These are phyloP conservation scores for Rhineura floridana DNA, from an alignment of 2,113 vertebrate species.

Conservation along the genomic window DNA sequence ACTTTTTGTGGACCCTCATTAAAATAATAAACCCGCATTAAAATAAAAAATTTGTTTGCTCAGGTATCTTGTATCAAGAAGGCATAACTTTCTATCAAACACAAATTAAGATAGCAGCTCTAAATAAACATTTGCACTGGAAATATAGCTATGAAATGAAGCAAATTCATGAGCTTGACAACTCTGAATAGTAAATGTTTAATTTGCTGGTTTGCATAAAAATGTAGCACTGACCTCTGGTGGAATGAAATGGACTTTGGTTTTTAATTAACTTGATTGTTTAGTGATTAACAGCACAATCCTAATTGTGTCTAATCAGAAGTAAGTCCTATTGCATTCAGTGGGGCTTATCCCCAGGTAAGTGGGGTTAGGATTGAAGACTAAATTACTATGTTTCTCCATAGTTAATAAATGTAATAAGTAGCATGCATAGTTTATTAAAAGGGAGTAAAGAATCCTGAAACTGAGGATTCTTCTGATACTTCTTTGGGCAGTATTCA, in stretches of 20 bases:
- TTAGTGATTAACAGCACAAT: too few species aligned
- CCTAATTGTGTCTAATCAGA: too few species aligned
- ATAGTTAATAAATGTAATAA: not conserved
- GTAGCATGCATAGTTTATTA: not conserved
- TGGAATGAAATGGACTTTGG: not conserved
- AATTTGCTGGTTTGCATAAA: not conserved
- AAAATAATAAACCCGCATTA: not conserved
- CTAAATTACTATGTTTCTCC: not conserved
- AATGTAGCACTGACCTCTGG: slow-evolving; percentile 19
- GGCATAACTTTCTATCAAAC: not conserved
- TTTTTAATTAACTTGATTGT: not conserved
- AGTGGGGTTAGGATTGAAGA: too few species aligned
- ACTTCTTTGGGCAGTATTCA: too few species aligned
- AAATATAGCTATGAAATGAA: not conserved
- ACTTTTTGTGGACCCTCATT: not conserved
- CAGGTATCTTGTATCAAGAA: not conserved
- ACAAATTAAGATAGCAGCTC: not conserved
- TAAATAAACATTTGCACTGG: not conserved
- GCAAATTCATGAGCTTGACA: not conserved
- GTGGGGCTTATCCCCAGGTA: too few species aligned
- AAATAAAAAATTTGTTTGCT: too few species aligned
- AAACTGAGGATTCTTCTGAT: not conserved
- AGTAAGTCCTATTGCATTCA: too few species aligned
- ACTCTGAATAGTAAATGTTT: not conserved
- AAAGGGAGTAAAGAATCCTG: not conserved